These are phyloP conservation scores for Eospalax fontanierii DNA, from an alignment of 2,797 vertebrate species.

Conservation along the genomic window DNA sequence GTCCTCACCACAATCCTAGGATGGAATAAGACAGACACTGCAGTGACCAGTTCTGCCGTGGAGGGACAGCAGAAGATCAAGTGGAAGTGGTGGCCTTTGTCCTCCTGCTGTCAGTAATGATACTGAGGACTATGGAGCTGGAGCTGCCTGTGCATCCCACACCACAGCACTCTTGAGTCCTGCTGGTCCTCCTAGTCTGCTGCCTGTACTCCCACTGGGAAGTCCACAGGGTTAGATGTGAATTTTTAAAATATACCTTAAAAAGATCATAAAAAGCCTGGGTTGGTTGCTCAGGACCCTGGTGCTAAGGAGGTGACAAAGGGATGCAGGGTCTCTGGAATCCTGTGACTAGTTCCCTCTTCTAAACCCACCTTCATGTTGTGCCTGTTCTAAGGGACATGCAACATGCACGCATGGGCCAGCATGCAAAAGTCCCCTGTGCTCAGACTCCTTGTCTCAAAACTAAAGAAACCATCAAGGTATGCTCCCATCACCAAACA, in stretches of 20 bases:
- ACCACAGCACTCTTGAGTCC: neutral
- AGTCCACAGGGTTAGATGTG: neutral
- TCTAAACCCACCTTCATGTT: neutral
- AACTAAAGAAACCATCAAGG: neutral
- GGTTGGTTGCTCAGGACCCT: neutral
- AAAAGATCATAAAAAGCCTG: neutral
- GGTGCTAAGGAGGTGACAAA: no score
- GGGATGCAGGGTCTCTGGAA: neutral
- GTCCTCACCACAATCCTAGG: fast-evolving
- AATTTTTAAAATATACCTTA: neutral
- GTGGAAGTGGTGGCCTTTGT: fast-evolving
- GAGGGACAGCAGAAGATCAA: neutral
- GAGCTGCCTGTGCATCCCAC: neutral
- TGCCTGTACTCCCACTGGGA: neutral
- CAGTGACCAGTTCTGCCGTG: fast-evolving
- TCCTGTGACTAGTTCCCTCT: neutral
- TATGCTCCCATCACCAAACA: neutral
- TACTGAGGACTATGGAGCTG: neutral
- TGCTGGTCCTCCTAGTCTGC: neutral
- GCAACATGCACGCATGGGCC: no score
- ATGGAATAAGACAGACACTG: fast-evolving
- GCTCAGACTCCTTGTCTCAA: neutral
- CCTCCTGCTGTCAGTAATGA: neutral
- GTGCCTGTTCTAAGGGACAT: neutral
- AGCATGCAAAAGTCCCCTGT: neutral